Base-by-base conservation (phyloP, 2,113 vertebrate species). In the Megalops atlanticus region DNA sequence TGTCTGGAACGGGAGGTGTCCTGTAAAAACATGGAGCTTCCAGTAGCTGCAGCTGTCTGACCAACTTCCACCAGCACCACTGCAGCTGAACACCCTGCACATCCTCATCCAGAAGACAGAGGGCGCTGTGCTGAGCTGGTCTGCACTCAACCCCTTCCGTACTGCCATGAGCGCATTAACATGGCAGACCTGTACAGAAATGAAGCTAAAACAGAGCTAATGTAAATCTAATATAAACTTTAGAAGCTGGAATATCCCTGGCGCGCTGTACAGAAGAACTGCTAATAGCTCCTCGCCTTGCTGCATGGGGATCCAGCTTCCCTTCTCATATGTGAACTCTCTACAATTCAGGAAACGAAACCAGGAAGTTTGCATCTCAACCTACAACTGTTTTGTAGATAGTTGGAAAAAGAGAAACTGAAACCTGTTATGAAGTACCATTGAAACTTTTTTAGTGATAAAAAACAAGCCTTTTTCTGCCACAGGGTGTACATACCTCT, bases 251-350 rank as follows among this genome's bases (percentile, higher is more conserved):
- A 82, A n/a, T n/a, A 74, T 31, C 33, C n/a, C n/a, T n/a, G n/a
- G n/a, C n/a, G n/a, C n/a, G n/a, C n/a, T n/a, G n/a, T 58, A 58
- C 16, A 21, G 47, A 8, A 1, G 21, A 38, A 82, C 64, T 82
- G 86, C 87, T 87, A 21, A 84, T 72, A 82, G 85, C 84, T 52
- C 41, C 84, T 86, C 2, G 88, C 64, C 84, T 49, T 12, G 11
- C 77, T 76, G 79, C 83, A 69, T 89, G 90, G 77, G 84, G 88
- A 77, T 85, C 87, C 77, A 89, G 89, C 93, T 90, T 93, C 83
- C 88, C 93, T 93, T 91, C 91, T 84, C 78, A 90, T 90, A 87
- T 89, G 91, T 94, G 92, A 91, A 92, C 86, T 84, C 86, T 93
- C 91, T 94, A 92, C 86, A 86, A 88, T 93, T 88, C 93, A 91